phyloP scores from a whole-genome alignment of 2,113 vertebrate species.

The Lethenteron camtschaticum region DNA sequence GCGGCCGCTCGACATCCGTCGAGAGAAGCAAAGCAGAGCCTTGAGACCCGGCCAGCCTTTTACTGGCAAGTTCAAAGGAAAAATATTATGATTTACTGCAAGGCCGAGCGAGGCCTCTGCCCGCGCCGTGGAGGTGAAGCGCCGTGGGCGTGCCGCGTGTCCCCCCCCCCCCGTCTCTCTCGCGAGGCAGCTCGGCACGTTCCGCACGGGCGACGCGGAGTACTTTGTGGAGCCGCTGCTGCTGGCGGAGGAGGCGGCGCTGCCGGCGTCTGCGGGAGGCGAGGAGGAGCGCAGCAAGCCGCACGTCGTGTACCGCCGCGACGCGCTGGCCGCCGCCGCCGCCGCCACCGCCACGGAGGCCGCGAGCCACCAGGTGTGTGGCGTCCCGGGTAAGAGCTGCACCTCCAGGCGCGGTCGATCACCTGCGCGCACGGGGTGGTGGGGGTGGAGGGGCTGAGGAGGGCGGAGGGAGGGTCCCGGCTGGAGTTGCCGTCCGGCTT shows the following conservation, averaged over 20 bases:
- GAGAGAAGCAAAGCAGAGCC: too few species aligned
- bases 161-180: neutral
- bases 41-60: too few species aligned
- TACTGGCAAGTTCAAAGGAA: too few species aligned
- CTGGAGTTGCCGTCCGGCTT: too few species aligned
- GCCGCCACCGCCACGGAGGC: slow-evolving; percentile 9
- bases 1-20: too few species aligned
- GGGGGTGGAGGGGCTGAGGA: neutral
- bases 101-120: too few species aligned
- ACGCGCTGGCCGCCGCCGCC: slow-evolving; percentile 20
- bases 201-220: slow-evolving; percentile 76
- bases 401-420: slow-evolving; percentile 46
- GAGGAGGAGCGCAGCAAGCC: slow-evolving; percentile 87
- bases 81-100: too few species aligned
- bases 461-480: neutral
- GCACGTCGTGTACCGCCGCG: slow-evolving; percentile 65
- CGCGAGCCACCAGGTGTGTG: too few species aligned
- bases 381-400: slow-evolving; percentile 25
- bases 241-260: slow-evolving; percentile 43
- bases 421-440: neutral
- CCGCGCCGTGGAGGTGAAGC: too few species aligned
- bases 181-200: slow-evolving; percentile 60
- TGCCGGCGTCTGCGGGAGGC: slow-evolving; percentile 33
- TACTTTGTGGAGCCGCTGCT: slow-evolving; percentile 87
- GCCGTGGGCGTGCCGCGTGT: too few species aligned